phyloP scores from a whole-genome alignment of 2,888 invertebrate species.

The Morinoia aosen region DNA sequence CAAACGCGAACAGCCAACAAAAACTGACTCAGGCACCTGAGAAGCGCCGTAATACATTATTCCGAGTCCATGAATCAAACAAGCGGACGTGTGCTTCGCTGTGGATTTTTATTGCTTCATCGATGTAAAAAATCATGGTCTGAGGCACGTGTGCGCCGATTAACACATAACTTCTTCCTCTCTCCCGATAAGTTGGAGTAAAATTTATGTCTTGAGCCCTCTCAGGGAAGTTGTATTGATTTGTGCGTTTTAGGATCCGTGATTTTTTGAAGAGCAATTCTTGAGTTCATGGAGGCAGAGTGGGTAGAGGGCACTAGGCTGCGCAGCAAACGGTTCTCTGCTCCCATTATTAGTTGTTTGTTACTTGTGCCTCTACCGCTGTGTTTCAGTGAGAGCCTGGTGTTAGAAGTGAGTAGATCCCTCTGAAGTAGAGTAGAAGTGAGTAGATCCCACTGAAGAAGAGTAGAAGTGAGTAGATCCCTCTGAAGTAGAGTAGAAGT shows the following conservation, averaged over 20 bases:
- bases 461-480: background rate
- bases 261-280: background rate
- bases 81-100: background rate
- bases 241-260: background rate
- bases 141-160: background rate
- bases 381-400: background rate
- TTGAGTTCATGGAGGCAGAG: background rate
- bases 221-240: background rate
- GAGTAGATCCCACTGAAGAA: background rate
- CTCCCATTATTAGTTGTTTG: too few species aligned
- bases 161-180: slow-evolving; percentile 3
- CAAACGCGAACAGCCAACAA: background rate
- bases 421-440: background rate
- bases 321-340: background rate
- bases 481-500: background rate
- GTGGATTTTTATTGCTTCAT: slow-evolving; percentile 4
- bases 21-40: background rate
- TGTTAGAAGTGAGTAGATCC: background rate
- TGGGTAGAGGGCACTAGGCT: background rate
- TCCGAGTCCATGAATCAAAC: slow-evolving; percentile 1
- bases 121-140: background rate
- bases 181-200: background rate
- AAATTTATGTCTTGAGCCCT: background rate
- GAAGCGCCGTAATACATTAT: background rate
- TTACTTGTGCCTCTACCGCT: background rate